phyloP scores from a whole-genome alignment of 2,888 invertebrate species.

The Synanthedon andrenaeformis region DNA sequence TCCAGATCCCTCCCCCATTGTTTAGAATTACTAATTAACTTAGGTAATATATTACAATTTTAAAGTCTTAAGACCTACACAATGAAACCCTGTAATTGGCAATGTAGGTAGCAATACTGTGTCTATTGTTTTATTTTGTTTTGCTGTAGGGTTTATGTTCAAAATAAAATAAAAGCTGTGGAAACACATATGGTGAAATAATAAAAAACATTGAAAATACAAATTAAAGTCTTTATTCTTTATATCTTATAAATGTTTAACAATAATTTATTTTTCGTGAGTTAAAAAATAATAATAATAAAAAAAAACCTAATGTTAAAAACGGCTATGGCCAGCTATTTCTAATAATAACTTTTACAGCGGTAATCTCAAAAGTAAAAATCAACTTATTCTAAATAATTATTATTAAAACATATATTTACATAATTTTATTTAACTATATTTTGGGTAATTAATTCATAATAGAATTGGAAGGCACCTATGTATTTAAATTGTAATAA shows the following conservation, averaged over 20 bases:
- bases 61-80: too few relatives aligned
- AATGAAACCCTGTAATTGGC: too few relatives aligned
- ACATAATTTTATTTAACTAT: slow-evolving; percentile 7
- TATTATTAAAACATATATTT: slow-evolving; percentile 9
- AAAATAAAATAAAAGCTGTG: too few relatives aligned
- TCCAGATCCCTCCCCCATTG: too few relatives aligned
- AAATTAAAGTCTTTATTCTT: slow-evolving; percentile 65
- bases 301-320: slow-evolving; percentile 36
- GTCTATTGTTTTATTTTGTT: too few relatives aligned
- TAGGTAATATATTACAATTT: too few relatives aligned
- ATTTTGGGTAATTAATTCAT: slow-evolving; percentile 10
- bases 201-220: slow-evolving; percentile 38
- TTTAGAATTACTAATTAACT: too few relatives aligned
- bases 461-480: slow-evolving; percentile 5
- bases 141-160: too few relatives aligned
- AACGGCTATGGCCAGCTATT: slow-evolving; percentile 48
- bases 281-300: slow-evolving; percentile 26
- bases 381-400: slow-evolving; percentile 7
- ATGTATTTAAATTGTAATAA: neutral
- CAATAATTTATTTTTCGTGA: slow-evolving; percentile 64
- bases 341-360: slow-evolving; percentile 32
- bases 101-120: too few relatives aligned
- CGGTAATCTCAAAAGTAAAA: slow-evolving; percentile 29
- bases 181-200: neutral
- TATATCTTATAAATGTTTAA: slow-evolving; percentile 60